Conservation (phyloP, 2,797 vertebrate genomes). For the Chrosomus eos region DNA sequence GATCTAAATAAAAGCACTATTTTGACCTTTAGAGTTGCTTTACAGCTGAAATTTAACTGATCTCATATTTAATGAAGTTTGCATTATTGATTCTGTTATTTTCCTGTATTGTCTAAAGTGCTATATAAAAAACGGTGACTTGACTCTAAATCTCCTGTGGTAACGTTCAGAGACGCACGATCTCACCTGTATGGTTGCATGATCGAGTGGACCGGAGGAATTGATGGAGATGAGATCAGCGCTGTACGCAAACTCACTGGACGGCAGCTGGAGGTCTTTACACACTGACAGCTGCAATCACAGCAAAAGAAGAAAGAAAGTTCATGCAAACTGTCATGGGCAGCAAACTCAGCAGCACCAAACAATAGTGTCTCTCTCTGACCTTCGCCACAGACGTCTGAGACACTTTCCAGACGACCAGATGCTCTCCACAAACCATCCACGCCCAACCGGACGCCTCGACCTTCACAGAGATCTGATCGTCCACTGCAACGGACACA, state of each 20-base stretch:
- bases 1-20: background rate
- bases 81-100: background rate
- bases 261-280: constrained; percentile 92
- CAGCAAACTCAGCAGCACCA: background rate
- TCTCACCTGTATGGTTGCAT: constrained; percentile 80
- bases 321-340: background rate
- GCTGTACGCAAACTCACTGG: constrained; percentile 81
- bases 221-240: constrained; percentile 86
- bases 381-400: constrained; percentile 92
- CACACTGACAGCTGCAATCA: constrained; percentile 85
- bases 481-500: constrained; percentile 74
- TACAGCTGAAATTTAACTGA: background rate
- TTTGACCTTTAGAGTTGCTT: background rate
- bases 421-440: constrained; percentile 87
- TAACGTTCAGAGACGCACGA: background rate
- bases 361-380: background rate
- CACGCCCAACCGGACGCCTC: constrained; percentile 92
- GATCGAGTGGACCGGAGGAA: constrained; percentile 75
- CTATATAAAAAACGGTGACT: background rate
- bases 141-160: background rate
- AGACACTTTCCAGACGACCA: constrained; percentile 94
- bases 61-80: background rate
- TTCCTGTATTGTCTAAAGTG: background rate
- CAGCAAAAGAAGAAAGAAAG: background rate
- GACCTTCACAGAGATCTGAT: constrained; percentile 86